Conservation (phyloP, 2,888 invertebrate genomes). For the Athalia circularis region DNA sequence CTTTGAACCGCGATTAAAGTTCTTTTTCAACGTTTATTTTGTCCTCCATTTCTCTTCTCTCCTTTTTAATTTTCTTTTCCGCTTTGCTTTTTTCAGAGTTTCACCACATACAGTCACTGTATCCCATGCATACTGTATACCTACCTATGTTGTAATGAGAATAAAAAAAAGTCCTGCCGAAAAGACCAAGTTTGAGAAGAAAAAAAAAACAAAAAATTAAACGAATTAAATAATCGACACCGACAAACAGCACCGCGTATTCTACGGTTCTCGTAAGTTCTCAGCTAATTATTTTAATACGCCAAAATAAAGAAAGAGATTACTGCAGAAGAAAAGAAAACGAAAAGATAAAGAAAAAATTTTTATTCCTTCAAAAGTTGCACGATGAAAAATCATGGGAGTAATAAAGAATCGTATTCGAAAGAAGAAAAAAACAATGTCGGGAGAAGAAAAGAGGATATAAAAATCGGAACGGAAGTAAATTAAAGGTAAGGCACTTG, state of each 20-base stretch:
- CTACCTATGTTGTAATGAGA: neutral
- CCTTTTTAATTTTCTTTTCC: slow-evolving; percentile 8
- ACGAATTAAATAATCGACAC: neutral
- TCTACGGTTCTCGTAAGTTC: slow-evolving; percentile 28
- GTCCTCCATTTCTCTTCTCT: neutral
- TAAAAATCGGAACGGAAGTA: too few species aligned
- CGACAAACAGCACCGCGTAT: neutral
- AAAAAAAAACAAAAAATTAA: neutral
- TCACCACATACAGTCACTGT: neutral
- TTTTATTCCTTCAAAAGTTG: too few species aligned
- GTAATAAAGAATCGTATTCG: too few species aligned
- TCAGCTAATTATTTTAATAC: slow-evolving; percentile 28
- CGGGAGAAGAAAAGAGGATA: too few species aligned
- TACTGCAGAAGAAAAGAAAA: too few species aligned
- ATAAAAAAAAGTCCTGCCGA: neutral
- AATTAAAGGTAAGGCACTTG: neutral
- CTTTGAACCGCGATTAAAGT: neutral
- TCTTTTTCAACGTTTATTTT: neutral
- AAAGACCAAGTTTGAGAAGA: neutral
- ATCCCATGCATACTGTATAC: too few species aligned
- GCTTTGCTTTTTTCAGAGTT: slow-evolving; percentile 11
- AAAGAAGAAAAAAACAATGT: too few species aligned
- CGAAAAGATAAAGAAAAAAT: too few species aligned
- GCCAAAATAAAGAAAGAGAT: neutral
- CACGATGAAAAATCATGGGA: too few species aligned